phyloP scores from a whole-genome alignment of 1,140 invertebrate species.

The Prorops nasuta region DNA sequence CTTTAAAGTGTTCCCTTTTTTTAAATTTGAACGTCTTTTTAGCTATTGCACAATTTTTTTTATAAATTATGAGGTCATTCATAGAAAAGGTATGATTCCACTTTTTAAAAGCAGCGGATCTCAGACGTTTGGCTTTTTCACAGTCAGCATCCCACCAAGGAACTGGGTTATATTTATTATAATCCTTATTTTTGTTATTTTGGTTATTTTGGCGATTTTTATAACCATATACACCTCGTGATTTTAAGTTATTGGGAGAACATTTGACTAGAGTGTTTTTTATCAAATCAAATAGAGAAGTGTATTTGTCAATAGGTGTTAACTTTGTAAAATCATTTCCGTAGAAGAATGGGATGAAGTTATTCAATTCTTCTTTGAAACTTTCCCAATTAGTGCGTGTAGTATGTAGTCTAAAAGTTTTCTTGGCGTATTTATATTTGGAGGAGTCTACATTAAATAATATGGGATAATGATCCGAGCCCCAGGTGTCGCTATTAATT shows the following conservation, averaged over 20 bases:
- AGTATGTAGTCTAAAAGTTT: slow-evolving; percentile 9
- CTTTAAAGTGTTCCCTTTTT: neutral
- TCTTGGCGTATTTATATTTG: slow-evolving; percentile 4
- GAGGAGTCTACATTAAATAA: neutral
- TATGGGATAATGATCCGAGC: slow-evolving; percentile 12
- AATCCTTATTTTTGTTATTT: neutral
- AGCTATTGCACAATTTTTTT: neutral
- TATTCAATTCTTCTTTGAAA: neutral
- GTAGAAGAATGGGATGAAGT: neutral
- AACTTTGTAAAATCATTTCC: neutral
- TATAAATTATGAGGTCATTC: neutral
- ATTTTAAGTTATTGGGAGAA: too few relatives aligned
- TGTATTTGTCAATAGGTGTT: neutral
- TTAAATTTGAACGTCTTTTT: neutral
- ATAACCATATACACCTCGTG: too few relatives aligned
- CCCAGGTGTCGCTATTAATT: slow-evolving; percentile 6
- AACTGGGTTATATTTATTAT: neutral
- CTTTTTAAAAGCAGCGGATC: neutral
- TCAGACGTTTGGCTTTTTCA: neutral
- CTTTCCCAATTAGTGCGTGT: slow-evolving; percentile 5
- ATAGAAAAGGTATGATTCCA: neutral
- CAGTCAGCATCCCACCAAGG: neutral
- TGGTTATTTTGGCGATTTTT: neutral
- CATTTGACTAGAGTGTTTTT: neutral
- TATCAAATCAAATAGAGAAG: neutral